phyloP scores from a whole-genome alignment of 2,888 invertebrate species.

The Crematogaster levior region DNA sequence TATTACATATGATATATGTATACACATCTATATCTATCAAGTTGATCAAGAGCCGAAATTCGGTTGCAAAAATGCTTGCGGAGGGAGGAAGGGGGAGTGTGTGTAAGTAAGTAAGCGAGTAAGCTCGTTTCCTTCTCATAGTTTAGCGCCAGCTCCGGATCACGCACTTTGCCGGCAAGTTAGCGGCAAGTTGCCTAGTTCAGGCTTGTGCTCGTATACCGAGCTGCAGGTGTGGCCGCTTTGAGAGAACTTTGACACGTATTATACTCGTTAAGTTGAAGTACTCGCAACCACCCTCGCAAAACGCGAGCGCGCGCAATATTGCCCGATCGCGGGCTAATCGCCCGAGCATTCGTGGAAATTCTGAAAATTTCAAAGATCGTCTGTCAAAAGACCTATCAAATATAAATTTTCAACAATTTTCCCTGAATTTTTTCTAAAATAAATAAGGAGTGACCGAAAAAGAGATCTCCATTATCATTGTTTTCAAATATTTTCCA shows the following conservation, averaged over 20 bases:
- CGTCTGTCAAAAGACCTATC: neutral
- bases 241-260: slow-evolving; percentile 79
- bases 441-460: neutral
- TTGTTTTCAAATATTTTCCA: slow-evolving; percentile 42
- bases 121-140: slow-evolving; percentile 64
- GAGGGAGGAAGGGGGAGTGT: neutral
- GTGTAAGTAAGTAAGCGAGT: slow-evolving; percentile 48
- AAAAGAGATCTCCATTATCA: neutral
- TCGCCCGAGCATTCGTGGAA: neutral
- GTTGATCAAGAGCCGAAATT: neutral
- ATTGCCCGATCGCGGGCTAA: slow-evolving; percentile 55
- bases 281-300: slow-evolving; percentile 48
- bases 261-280: slow-evolving; percentile 80
- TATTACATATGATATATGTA: too few relatives aligned
- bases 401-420: neutral
- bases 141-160: slow-evolving; percentile 65
- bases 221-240: slow-evolving; percentile 70
- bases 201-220: slow-evolving; percentile 46
- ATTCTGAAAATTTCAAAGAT: neutral
- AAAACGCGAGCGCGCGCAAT: slow-evolving; percentile 6
- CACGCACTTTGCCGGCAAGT: slow-evolving; percentile 76
- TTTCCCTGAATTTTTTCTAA: neutral
- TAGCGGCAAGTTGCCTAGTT: slow-evolving; percentile 73
- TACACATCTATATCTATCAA: neutral
- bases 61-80: neutral